Evolutionary conservation across 92 coral and sea anemone species (phyloP).

Genomic region (Porites cylindrica): DNA sequence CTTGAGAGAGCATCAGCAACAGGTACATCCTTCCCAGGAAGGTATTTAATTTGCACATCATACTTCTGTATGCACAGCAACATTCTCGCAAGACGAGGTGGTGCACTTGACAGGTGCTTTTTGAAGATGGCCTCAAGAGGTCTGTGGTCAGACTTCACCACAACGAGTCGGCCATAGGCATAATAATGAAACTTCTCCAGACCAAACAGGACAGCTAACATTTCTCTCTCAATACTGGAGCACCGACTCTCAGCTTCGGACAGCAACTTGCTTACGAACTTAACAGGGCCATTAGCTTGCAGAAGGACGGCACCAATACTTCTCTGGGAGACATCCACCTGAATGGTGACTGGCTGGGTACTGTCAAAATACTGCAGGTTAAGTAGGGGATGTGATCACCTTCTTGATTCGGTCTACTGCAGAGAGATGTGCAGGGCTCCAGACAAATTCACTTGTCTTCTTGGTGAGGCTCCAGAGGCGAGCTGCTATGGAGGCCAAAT

Average conservation of each 20-base stretch:
- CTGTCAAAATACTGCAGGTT: constrained; percentile 65
- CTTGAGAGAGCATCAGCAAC: constrained; percentile 66
- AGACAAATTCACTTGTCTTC: constrained; percentile 56
- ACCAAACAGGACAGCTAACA: constrained; percentile 72
- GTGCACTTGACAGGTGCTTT: constrained; percentile 51
- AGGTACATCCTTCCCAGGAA: constrained; percentile 42
- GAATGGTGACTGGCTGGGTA: constrained; percentile 63
- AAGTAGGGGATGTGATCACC: constrained; percentile 46
- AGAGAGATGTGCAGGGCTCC: constrained; percentile 63
- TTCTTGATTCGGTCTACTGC: constrained; percentile 61
- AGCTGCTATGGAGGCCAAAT: constrained; percentile 60
- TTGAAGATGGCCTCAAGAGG: constrained; percentile 70
- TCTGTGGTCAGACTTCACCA: constrained; percentile 72
- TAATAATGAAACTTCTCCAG: constrained; percentile 69
- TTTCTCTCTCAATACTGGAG: constrained; percentile 74
- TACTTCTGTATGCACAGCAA: constrained; percentile 39
- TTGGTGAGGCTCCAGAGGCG: constrained; percentile 71
- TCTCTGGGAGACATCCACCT: constrained; percentile 70
- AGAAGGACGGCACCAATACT: constrained; percentile 69
- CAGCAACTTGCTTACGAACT: constrained; percentile 55
- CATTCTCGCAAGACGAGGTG: constrained; percentile 62
- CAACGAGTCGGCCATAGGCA: constrained; percentile 68
- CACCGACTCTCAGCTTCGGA: constrained; percentile 65
- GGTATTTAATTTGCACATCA: no score
- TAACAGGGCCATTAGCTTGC: constrained; percentile 73